These are phyloP conservation scores for Aphaenogaster ashmeadi DNA, from an alignment of 1,140 invertebrate genomes.

Conservation along the genomic window DNA sequence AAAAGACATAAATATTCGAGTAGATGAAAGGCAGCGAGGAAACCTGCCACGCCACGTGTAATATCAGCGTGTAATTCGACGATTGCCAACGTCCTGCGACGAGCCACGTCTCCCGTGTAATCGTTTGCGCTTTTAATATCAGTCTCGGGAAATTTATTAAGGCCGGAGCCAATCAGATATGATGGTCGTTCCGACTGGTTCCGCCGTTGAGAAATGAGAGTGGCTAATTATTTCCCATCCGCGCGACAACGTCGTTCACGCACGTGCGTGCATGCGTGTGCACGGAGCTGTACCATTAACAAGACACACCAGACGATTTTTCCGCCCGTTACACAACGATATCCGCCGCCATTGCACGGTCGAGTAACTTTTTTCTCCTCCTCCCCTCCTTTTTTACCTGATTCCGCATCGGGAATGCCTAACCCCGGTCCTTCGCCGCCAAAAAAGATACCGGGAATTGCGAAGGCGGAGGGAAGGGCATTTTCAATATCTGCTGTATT, in stretches of 20 bases:
- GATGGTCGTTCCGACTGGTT: not conserved
- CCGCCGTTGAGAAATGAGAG: constrained; percentile 51
- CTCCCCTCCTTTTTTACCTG: not conserved
- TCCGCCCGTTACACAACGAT: constrained; percentile 50
- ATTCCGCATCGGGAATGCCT: constrained; percentile 52
- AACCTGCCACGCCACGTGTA: not conserved
- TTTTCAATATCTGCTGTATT: constrained; percentile 85
- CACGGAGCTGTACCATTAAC: constrained; percentile 39
- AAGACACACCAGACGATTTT: constrained; percentile 53
- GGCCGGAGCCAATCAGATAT: constrained; percentile 48
- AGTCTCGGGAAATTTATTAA: constrained; percentile 57
- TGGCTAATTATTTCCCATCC: constrained; percentile 60
- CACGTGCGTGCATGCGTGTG: not conserved
- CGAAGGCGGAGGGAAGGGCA: constrained; percentile 76
- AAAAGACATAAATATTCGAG: not conserved
- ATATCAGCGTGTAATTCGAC: constrained; percentile 26
- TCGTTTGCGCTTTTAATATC: constrained; percentile 62
- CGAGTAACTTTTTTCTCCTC: constrained; percentile 3
- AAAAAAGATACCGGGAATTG: constrained; percentile 75
- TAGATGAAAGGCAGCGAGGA: constrained; percentile 9
- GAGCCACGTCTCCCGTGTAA: constrained; percentile 35
- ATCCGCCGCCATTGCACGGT: constrained; percentile 32
- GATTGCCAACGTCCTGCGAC: constrained; percentile 13
- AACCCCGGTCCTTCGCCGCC: constrained; percentile 31
- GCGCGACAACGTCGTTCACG: not conserved